Base-by-base conservation (phyloP, 2,797 vertebrate genomes). In the Cottoperca gobio region DNA sequence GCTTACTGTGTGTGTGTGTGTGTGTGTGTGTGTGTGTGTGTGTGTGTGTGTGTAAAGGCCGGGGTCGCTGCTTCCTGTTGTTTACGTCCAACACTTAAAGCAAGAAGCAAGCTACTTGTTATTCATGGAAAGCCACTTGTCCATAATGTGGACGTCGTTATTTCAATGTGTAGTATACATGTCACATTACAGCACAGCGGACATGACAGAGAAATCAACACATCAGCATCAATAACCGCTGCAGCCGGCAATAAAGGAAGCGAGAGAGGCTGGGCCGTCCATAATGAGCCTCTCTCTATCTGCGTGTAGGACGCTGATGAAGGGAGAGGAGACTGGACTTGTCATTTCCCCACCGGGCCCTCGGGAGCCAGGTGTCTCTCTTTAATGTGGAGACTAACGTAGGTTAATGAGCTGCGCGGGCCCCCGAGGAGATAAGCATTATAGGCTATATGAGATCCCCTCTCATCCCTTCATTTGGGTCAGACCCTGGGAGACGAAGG, bases 371-470 rank as follows among this genome's bases (percentile, higher is more conserved):
- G 93, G 93, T 93, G 89, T 88, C 86, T 90, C 86, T 90, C 86
- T 91, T 91, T 89, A 93, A 92, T 79, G 88, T 39, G 84, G 85
- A 90, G 89, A 88, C 84, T 84, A 80, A 86, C 89, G 73, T 81
- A 92, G 91, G 93, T 94, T 94, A 94, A 95, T 94, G 92, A 93
- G 91, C 91, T 93, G 78, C 58, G 70, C 72, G 68, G 86, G 81
- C 76, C 92, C 90, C 89, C 67, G 68, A 85, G 92, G 93, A 90
- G 76, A 76, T n/a, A 12, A 71, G 85, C 84, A 88, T 91, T 90
- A 93, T 86, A 90, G 90, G 81, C 83, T 88, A 70, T 89, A 89
- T 79, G 86, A 88, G 87, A 90, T 88, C 88, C 81, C 86, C 88
- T 91, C 88, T 93, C 91, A 91, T 91, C 89, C 82, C 86, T 85